Evolutionary conservation across 1,140 invertebrate genomes (phyloP), one percentile per base, ranked within the genome.

Genomic region (Mycetomoellerius zeteki): DNA sequence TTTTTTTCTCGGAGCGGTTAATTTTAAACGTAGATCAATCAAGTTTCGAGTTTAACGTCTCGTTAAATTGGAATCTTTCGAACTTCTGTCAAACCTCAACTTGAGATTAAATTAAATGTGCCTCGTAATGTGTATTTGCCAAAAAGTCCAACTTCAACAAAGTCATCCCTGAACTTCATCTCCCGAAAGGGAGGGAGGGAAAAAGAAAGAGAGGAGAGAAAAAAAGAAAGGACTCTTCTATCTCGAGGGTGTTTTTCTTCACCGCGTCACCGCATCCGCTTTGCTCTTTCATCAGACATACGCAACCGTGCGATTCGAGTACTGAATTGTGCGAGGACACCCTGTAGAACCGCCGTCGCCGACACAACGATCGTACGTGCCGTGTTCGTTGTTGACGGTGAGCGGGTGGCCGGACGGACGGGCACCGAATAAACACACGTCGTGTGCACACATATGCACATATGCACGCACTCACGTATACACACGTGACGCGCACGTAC

Each of bases 321-420:
- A 19, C 43, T 24, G 24, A 47, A 56, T 50, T 50, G 81, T n/a
- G 7, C 56, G 81, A n/a, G 52, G 52, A 81, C 78, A 81, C 78
- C 78, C 78, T 71, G 78, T 85, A 75, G 75, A 85, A 75, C n/a
- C 67, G 75, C 30, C 69, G 50, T 71, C 84, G 86, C 62, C 62
- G 72, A 85, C 72, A 73, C 77, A 73, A 90, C 84, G 85, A 77
- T 73, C 85, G 89, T 84, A 87, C 85, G 89, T 87, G 89, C 87
- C 77, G 77, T 77, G 77, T 80, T 82, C 75, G 87, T 87, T 64
- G 85, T 87, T 89, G 89, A 72, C 85, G 86, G 89, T 87, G 88
- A 81, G 89, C 86, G 88, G 88, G 72, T 81, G 89, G 81, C 75
- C 88, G 86, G 65, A 73, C 87, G 85, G 65, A 72, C 86, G 80